These are phyloP conservation scores for Melanotaenia trifasciata DNA, from an alignment of 2,797 vertebrate species.

Conservation along the genomic window DNA sequence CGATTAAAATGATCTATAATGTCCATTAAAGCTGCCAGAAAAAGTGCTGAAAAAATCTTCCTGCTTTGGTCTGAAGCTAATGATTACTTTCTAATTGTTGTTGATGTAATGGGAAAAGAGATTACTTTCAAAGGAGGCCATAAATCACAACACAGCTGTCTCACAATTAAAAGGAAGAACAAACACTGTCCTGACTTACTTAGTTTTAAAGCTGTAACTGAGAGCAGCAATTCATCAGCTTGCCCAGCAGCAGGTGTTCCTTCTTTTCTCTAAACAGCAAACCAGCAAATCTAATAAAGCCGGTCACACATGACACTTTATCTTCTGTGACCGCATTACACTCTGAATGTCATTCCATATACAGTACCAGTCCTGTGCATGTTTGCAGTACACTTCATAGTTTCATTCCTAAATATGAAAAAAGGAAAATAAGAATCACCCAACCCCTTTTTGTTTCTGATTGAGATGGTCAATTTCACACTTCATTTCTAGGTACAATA, in stretches of 20 bases:
- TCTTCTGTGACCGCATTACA: background rate
- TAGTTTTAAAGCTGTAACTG: slow-evolving; percentile 24
- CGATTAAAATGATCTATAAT: background rate
- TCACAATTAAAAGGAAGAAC: slow-evolving; percentile 42
- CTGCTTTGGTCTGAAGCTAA: slow-evolving; percentile 22
- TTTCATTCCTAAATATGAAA: background rate
- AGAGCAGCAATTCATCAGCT: slow-evolving; percentile 33
- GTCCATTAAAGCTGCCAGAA: background rate
- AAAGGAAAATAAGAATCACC: background rate
- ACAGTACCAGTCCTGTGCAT: background rate
- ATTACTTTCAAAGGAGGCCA: slow-evolving; percentile 30
- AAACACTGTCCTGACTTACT: slow-evolving; percentile 43
- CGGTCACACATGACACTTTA: background rate
- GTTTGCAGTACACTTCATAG: background rate
- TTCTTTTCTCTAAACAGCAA: slow-evolving; percentile 21
- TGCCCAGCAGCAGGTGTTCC: slow-evolving; percentile 30
- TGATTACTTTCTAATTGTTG: slow-evolving; percentile 44
- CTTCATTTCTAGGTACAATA: background rate
- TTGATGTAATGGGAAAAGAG: slow-evolving; percentile 32
- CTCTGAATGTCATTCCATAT: background rate
- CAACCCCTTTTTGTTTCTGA: background rate
- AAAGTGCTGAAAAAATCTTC: background rate
- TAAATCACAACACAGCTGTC: slow-evolving; percentile 54
- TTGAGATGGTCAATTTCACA: background rate
- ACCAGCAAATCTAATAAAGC: slow-evolving; percentile 11